Evolutionary conservation across 1,140 invertebrate genomes (phyloP), one percentile per base, ranked within the genome.

Genomic region (Chironomus striatipennis): DNA sequence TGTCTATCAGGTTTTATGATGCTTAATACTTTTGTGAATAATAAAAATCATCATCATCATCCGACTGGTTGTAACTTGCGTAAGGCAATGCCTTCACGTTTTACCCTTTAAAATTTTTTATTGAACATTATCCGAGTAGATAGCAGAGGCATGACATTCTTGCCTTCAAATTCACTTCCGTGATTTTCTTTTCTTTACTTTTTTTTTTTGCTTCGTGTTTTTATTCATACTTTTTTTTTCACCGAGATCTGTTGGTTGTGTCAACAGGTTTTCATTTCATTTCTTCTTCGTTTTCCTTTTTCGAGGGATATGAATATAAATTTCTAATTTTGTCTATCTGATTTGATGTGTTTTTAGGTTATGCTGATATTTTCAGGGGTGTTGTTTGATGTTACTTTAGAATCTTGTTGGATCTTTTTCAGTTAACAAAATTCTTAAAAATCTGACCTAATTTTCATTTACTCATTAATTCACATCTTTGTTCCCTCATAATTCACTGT

Each of bases 1-100:
- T 70, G 65, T 70, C 65, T 70, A 70, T 70, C 65, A 70, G 10
- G 17, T 70, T 70, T 70, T 70, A 70, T 70, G 17, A 8, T 3
- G 18, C 20, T 70, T 70, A 70, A 70, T 70, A 70, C 20, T 9
- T 70, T 70, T 21, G 65, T 20, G 65, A 10, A 21, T 70, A 70
- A 70, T 70, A 70, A 70, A 70, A 70, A 70, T 70, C 65, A 70
- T 70, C 65, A 57, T 15, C n/a, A n/a, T 57, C 47, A 57, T 57
- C 15, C 24, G 24, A 34, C 24, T 34, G 24, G 24, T 34, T 34
- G 24, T 34, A 34, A 34, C 2, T 34, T 34, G 24, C 24, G 24
- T 34, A 34, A 34, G 24, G 24, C 24, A 34, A 34, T 34, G 24
- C 24, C 24, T 57, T 57, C 47, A 57, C 47, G 47, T 57, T 57